Percentiles rank a stretch among this genome's conserved stretches.
phyloP scores from a whole-genome alignment of 2,113 vertebrate genomes.

The Tragelaphus strepsiceros region DNA sequence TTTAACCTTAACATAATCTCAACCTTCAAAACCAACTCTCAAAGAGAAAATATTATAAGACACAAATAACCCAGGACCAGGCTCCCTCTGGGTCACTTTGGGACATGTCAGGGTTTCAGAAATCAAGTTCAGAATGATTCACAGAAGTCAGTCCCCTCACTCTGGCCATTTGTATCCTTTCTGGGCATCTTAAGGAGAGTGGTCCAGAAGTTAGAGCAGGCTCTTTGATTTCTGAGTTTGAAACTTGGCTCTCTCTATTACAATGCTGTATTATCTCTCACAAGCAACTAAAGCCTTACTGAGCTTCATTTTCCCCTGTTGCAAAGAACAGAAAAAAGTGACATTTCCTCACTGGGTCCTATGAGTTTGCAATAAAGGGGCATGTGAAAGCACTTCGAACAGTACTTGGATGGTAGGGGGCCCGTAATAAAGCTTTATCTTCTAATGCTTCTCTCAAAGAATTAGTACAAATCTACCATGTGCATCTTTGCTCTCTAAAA shows the following conservation, averaged over 20 bases:
- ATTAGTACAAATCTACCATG: background rate
- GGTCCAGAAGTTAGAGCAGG: background rate
- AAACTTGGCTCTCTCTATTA: background rate
- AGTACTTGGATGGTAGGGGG: background rate
- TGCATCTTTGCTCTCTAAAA: background rate
- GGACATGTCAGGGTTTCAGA: background rate
- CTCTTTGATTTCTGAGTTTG: background rate
- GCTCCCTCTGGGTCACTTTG: background rate
- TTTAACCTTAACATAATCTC: conserved; percentile 29
- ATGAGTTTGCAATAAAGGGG: background rate
- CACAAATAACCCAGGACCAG: background rate
- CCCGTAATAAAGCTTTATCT: background rate
- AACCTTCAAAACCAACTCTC: background rate
- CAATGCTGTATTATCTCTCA: background rate
- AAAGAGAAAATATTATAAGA: background rate
- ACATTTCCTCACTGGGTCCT: background rate
- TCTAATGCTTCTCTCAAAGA: background rate
- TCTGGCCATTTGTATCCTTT: background rate
- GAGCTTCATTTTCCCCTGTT: background rate
- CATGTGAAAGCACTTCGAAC: background rate
- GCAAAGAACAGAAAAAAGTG: background rate
- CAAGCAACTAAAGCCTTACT: background rate
- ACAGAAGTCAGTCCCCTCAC: background rate
- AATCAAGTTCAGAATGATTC: background rate
- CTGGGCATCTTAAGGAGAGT: background rate